Conservation (phyloP, 2,888 invertebrate genomes). For the Actias luna region DNA sequence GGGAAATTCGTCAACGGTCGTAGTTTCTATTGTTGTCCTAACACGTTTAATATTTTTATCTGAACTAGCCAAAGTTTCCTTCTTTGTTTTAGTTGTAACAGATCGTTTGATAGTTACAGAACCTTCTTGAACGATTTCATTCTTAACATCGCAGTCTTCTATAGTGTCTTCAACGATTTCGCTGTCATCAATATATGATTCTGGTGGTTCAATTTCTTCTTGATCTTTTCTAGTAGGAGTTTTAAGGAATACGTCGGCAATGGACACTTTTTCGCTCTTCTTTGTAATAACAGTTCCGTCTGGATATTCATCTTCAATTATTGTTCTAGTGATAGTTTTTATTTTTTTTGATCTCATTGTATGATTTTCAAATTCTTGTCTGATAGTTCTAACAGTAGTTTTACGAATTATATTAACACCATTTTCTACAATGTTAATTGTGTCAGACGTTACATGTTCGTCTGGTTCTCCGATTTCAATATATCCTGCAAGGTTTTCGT, state of each 20-base stretch:
- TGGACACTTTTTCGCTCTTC: constrained; percentile 68
- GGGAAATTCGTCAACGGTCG: constrained; percentile 71
- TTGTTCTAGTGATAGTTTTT: constrained; percentile 57
- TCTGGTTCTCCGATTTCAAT: constrained; percentile 50
- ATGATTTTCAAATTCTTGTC: constrained; percentile 60
- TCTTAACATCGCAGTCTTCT: constrained; percentile 66
- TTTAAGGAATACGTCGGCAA: constrained; percentile 58
- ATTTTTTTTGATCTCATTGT: constrained; percentile 53
- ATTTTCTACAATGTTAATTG: constrained; percentile 52
- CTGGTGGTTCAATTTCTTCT: constrained; percentile 40
- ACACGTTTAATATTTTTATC: constrained; percentile 80
- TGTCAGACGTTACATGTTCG: constrained; percentile 46
- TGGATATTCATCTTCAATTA: constrained; percentile 66
- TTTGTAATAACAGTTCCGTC: constrained; percentile 69
- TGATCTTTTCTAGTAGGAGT: constrained; percentile 32
- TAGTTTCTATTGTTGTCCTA: constrained; percentile 80
- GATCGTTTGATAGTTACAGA: constrained; percentile 60
- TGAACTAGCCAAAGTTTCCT: constrained; percentile 73
- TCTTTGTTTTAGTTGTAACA: constrained; percentile 72
- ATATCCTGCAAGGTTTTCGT: constrained; percentile 59
- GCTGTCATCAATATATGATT: constrained; percentile 51
- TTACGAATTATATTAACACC: constrained; percentile 55
- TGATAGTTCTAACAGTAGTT: constrained; percentile 58
- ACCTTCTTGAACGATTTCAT: constrained; percentile 62
- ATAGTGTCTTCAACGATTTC: constrained; percentile 68